Conservation (phyloP, 2,888 invertebrate genomes). For the Chrysolina oricalcia region DNA sequence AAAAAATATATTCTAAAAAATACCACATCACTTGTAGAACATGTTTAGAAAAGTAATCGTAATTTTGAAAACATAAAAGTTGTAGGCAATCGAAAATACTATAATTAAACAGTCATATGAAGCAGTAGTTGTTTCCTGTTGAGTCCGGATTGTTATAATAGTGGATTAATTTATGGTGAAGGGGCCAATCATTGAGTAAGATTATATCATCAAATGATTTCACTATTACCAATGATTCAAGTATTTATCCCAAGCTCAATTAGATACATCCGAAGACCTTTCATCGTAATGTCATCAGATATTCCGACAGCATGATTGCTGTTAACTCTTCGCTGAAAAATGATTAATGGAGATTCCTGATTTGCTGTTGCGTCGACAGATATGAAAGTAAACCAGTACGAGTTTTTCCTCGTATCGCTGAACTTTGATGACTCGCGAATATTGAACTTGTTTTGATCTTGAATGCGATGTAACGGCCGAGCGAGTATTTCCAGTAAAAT, state of each 20-base stretch:
- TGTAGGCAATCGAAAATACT: no score
- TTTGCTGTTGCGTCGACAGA: not conserved
- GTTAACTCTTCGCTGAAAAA: not conserved
- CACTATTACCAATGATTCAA: not conserved
- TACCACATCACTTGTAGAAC: no score
- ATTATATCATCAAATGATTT: not conserved
- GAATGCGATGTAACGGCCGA: conserved; percentile 15
- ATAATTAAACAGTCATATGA: no score
- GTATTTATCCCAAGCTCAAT: not conserved
- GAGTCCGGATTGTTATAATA: no score
- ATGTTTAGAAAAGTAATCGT: no score
- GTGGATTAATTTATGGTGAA: no score
- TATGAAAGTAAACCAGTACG: conserved; percentile 13
- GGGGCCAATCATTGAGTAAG: not conserved
- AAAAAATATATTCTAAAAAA: no score
- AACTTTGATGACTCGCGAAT: conserved; percentile 12
- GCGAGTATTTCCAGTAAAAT: not conserved
- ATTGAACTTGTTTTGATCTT: conserved; percentile 18
- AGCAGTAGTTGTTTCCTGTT: no score
- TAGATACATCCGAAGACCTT: not conserved
- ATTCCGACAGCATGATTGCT: conserved; percentile 4
- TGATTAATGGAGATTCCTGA: not conserved
- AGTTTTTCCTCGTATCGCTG: conserved; percentile 23
- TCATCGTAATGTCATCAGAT: not conserved
- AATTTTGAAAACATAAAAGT: no score